Evolutionary conservation across 2,888 invertebrate genomes (phyloP).

Genomic region (Sepiola atlantica): DNA sequence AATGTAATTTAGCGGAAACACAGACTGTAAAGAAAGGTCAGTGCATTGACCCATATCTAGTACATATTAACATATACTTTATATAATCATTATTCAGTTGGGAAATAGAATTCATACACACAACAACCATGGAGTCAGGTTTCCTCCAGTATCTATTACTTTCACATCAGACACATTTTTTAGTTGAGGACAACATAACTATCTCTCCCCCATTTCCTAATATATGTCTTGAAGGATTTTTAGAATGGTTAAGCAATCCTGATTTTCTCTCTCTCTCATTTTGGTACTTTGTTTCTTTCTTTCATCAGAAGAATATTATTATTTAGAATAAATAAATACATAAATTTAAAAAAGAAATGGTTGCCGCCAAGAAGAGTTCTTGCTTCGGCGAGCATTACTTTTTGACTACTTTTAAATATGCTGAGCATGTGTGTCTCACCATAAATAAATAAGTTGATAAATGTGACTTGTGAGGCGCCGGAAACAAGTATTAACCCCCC

Average conservation of each 20-base stretch:
- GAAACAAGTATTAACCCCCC: neutral
- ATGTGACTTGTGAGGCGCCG: neutral
- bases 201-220: neutral
- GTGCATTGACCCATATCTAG: constrained; percentile 12
- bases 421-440: constrained; percentile 32
- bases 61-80: constrained; percentile 32
- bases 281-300: neutral
- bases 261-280: constrained; percentile 1
- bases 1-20: constrained; percentile 32
- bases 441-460: constrained; percentile 14
- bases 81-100: constrained; percentile 21
- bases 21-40: constrained; percentile 1
- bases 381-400: neutral
- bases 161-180: constrained; percentile 32
- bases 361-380: neutral
- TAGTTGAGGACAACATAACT: constrained; percentile 32
- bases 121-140: constrained; percentile 1
- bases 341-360: neutral
- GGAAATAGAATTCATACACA: constrained; percentile 16
- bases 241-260: neutral
- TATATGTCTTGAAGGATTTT: constrained; percentile 23
- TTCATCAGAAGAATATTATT: neutral
- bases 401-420: constrained; percentile 23
- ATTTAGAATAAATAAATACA: neutral
- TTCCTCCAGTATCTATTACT: constrained; percentile 20